These are phyloP conservation scores for Crotalus tigris DNA, from an alignment of 2,113 vertebrate genomes.

Conservation along the genomic window DNA sequence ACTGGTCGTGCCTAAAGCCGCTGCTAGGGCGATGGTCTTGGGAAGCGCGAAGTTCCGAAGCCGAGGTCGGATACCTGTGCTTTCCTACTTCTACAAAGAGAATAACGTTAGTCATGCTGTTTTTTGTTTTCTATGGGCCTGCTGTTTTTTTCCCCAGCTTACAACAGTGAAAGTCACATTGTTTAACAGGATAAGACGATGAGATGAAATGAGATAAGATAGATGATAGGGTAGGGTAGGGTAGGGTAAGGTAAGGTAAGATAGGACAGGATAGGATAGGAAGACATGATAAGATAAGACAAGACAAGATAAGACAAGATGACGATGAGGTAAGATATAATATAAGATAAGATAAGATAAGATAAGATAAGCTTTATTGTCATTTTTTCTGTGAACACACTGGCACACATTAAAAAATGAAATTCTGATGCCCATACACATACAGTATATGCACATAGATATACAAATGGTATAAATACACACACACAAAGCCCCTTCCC, in stretches of 20 bases:
- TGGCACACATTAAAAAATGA: no score
- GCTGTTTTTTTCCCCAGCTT: background rate
- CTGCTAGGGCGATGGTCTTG: slow-evolving; percentile 66
- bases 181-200: no score
- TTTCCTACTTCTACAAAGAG: slow-evolving; percentile 77
- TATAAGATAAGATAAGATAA: background rate
- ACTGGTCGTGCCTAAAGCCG: slow-evolving; percentile 72
- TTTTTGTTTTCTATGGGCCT: slow-evolving; percentile 8
- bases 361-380: background rate
- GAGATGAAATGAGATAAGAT: no score
- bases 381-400: background rate
- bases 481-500: background rate
- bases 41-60: slow-evolving; percentile 81
- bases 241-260: no score
- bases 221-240: no score
- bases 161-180: no score
- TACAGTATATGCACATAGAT: background rate
- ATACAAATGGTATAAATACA: background rate
- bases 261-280: no score
- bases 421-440: background rate
- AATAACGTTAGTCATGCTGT: slow-evolving; percentile 69
- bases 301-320: no score
- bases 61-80: slow-evolving; percentile 77
- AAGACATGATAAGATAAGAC: no score
- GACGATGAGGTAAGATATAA: no score